Base-by-base conservation (phyloP, 2,113 vertebrate species). In the Alethe castanea region DNA sequence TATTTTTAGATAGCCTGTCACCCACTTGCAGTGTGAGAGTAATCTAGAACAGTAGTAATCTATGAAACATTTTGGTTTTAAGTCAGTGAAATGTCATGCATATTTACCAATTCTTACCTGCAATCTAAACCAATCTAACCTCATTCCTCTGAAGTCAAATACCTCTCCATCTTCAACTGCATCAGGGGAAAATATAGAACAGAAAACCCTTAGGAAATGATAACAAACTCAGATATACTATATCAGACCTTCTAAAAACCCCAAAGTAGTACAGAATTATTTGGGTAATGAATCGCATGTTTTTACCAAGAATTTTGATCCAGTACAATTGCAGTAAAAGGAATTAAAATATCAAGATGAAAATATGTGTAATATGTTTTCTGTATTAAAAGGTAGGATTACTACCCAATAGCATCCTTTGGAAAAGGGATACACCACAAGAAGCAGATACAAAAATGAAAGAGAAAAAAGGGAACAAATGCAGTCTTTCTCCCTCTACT, bases 71-170 rank as follows among this genome's bases (percentile, higher is more conserved):
- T 81, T 73, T 18, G 8, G 23, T 19, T 86, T 89, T 17, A 38
- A 47, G 24, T 52, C 57, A 45, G 11, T 44, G 31, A 85, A 48
- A 26, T 0, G 1, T 23, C 50, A 72, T 1, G 2, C 3, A 8
- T 19, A 52, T 67, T 70, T 60, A 52, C 20, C 22, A 92, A 42
- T 42, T 52, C 97, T 97, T 98, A 99, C 99, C 99, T 99, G 99
- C 96, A 99, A 98, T 89, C 99, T 98, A 97, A 99, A 99, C 99
- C 99, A 99, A 97, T 99, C 99, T 97, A 99, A 98, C 90, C 99
- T 98, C 99, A 99, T 99, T 94, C 99, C 99, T 97, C 99, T 98
- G 98, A 99, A 99, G 97, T 99, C 99, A 98, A 99, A 99, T 66
- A 99, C 99, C 88, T 99, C 99, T 83, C 99, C 99, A 92, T 99